Evolutionary conservation across 2,888 invertebrate species (phyloP).

Genomic region (Zygaena filipendulae): DNA sequence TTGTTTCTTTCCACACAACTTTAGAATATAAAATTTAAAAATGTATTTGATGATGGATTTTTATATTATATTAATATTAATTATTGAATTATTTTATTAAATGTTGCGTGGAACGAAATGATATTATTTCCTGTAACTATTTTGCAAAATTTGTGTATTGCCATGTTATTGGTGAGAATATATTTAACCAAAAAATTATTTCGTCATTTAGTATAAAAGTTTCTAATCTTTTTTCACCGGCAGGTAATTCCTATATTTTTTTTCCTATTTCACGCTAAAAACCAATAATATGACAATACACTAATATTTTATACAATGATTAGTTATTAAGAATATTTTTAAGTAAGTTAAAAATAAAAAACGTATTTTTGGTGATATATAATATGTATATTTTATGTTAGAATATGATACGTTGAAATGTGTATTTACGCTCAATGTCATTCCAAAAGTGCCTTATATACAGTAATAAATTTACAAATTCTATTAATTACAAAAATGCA

Average conservation of each 20-base stretch:
- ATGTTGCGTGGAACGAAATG: slow-evolving; percentile 40
- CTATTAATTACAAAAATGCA: not conserved
- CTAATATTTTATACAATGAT: slow-evolving; percentile 6
- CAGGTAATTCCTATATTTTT: too few species aligned
- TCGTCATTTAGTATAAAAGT: too few species aligned
- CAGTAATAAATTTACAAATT: too few species aligned
- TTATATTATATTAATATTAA: slow-evolving; percentile 23
- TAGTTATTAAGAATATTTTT: too few species aligned
- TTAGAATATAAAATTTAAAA: slow-evolving; percentile 33
- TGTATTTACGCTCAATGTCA: slow-evolving; percentile 53
- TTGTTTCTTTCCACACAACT: slow-evolving; percentile 39
- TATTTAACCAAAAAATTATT: too few species aligned
- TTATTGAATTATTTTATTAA: slow-evolving; percentile 26
- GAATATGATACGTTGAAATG: slow-evolving; percentile 18
- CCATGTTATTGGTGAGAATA: slow-evolving; percentile 51
- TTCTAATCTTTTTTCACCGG: too few species aligned
- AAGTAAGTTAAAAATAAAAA: slow-evolving; percentile 18
- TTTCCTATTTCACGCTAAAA: too few species aligned
- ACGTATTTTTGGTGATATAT: slow-evolving; percentile 30
- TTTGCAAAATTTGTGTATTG: slow-evolving; percentile 34
- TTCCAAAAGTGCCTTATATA: slow-evolving; percentile 47
- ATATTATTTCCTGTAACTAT: slow-evolving; percentile 21
- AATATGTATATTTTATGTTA: slow-evolving; percentile 9
- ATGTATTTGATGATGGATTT: slow-evolving; percentile 17
- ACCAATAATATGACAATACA: slow-evolving; percentile 28